Conservation (phyloP, 1,140 invertebrate genomes). For the Phymastichus coffea region DNA sequence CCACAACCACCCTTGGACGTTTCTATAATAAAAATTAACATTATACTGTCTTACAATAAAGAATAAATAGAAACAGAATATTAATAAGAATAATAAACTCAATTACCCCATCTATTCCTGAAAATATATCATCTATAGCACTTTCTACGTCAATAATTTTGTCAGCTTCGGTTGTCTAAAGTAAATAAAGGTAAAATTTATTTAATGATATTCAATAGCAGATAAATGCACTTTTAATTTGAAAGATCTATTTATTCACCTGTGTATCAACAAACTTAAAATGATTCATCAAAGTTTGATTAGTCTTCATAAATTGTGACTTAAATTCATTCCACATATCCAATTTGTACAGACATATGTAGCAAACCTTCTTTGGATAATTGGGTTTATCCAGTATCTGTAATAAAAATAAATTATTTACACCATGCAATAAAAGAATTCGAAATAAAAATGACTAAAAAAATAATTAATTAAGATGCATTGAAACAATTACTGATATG, state of each 20-base stretch:
- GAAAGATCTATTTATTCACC: constrained; percentile 31
- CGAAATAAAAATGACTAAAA: neutral
- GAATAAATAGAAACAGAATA: neutral
- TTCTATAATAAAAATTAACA: constrained; percentile 7
- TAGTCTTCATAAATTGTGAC: constrained; percentile 42
- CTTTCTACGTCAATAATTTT: neutral
- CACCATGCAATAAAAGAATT: neutral
- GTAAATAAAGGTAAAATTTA: neutral
- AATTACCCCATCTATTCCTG: constrained; percentile 12
- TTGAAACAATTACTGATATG: neutral
- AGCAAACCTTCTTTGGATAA: constrained; percentile 45
- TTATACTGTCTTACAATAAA: neutral
- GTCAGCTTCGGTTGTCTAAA: too few relatives aligned
- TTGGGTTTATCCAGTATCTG: constrained; percentile 43
- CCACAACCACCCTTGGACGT: constrained; percentile 4
- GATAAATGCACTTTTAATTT: neutral
- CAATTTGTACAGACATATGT: constrained; percentile 51
- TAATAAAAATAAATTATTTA: constrained; percentile 10
- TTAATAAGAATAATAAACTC: neutral
- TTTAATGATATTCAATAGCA: neutral
- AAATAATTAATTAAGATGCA: neutral
- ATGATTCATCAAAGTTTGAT: constrained; percentile 41
- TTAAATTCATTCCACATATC: constrained; percentile 52
- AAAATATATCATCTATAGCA: neutral
- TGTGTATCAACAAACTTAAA: constrained; percentile 36